These are phyloP conservation scores for Hololepta plana DNA, from an alignment of 2,888 invertebrate genomes.

Conservation along the genomic window DNA sequence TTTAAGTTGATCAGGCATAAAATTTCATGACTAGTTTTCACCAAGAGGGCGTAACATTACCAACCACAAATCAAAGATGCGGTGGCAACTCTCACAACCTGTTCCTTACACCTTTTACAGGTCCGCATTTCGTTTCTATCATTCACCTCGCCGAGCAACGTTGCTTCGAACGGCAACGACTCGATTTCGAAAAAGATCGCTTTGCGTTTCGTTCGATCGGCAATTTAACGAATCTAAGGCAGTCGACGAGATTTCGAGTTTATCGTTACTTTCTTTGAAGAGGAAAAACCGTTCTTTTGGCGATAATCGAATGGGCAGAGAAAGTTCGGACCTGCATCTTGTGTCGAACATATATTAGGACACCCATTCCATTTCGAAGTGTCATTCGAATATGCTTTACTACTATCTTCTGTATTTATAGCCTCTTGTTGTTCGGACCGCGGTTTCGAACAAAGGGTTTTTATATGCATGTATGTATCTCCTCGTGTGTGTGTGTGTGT, in stretches of 20 bases:
- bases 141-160: too few species aligned
- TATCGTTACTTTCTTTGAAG: too few species aligned
- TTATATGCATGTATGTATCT: too few species aligned
- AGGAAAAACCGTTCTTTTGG: too few species aligned
- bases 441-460: slow-evolving; percentile 26
- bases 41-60: slow-evolving; percentile 25
- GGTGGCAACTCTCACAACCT: slow-evolving; percentile 23
- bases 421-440: slow-evolving; percentile 25
- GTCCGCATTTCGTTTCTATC: too few species aligned
- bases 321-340: slow-evolving; percentile 16
- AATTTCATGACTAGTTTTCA: slow-evolving; percentile 9
- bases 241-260: too few species aligned
- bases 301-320: too few species aligned
- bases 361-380: slow-evolving; percentile 25
- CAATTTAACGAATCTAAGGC: too few species aligned
- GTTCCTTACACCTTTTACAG: slow-evolving; percentile 18
- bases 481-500: too few species aligned
- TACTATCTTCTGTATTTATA: slow-evolving; percentile 26
- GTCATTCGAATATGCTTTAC: slow-evolving; percentile 26
- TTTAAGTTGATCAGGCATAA: slow-evolving; percentile 9
- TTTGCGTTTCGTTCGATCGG: too few species aligned
- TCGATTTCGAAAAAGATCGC: too few species aligned
- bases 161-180: too few species aligned
- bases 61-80: slow-evolving; percentile 24
- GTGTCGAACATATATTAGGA: slow-evolving; percentile 25